Evolutionary conservation across 2,113 vertebrate genomes (phyloP).

Genomic region (Orientallactaga bullata): DNA sequence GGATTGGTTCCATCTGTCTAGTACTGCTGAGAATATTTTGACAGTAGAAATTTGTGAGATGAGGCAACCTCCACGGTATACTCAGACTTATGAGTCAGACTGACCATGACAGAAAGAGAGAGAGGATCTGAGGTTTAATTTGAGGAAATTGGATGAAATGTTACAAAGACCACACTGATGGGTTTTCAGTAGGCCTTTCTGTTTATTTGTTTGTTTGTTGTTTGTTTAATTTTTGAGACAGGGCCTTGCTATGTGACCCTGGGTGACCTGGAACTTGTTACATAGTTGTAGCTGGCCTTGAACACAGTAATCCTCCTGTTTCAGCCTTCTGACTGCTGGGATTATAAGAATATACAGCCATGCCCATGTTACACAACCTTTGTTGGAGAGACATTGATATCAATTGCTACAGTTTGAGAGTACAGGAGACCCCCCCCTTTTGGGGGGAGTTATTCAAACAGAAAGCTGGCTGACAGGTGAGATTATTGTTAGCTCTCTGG

Average conservation of each 20-base stretch:
- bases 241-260: neutral
- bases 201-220: too few relatives aligned
- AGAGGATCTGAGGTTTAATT: neutral
- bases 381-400: neutral
- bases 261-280: neutral
- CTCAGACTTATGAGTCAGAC: slow-evolving; percentile 66
- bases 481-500: slow-evolving; percentile 59
- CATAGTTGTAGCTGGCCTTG: neutral
- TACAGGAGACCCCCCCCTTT: neutral
- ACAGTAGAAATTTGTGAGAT: slow-evolving; percentile 48
- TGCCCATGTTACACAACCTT: neutral
- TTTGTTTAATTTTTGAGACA: neutral
- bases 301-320: neutral
- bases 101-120: neutral
- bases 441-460: slow-evolving; percentile 34
- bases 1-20: slow-evolving; percentile 75
- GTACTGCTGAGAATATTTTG: slow-evolving; percentile 62
- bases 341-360: neutral
- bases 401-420: neutral
- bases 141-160: slow-evolving; percentile 43
- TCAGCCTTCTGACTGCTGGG: neutral
- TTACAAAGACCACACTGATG: neutral
- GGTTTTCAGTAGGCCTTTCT: slow-evolving; percentile 33
- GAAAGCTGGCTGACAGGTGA: slow-evolving; percentile 52
- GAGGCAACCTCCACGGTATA: slow-evolving; percentile 34